Evolutionary conservation across 2,888 invertebrate genomes (phyloP).

Genomic region (Eudiplozoon nipponicum): DNA sequence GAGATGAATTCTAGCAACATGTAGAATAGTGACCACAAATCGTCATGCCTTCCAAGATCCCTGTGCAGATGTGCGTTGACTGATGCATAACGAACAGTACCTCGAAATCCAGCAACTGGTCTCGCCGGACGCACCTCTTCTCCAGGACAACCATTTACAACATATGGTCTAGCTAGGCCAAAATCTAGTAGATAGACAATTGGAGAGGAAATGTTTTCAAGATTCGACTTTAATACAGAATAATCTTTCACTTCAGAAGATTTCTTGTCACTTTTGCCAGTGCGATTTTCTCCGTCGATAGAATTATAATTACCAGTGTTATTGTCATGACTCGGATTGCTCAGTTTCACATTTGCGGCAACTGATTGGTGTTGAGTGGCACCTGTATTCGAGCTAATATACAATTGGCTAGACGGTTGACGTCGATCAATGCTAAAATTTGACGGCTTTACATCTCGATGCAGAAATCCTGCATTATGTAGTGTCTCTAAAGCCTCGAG

Average conservation of each 20-base stretch:
- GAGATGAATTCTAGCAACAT: conserved; percentile 1
- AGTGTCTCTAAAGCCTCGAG: neutral
- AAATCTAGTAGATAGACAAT: neutral
- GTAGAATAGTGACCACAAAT: neutral
- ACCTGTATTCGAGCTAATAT: no score
- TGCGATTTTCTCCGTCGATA: no score
- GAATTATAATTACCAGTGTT: no score
- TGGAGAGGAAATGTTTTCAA: no score
- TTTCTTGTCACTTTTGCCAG: no score
- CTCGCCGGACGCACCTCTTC: neutral
- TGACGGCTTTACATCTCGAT: conserved; percentile 2
- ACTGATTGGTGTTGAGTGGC: no score
- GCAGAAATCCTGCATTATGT: neutral
- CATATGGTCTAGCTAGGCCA: neutral
- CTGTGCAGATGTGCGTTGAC: neutral
- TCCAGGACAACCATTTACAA: neutral
- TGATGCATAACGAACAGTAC: conserved; percentile 1
- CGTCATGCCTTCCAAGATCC: conserved; percentile 1
- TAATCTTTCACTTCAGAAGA: neutral
- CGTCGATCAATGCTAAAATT: neutral
- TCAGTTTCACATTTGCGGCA: no score
- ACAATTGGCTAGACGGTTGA: no score
- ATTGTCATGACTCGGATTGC: no score
- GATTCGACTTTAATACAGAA: no score
- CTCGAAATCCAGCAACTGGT: neutral